A percentile compares a stretch with the other conserved stretches of the same genome.
phyloP scores from a whole-genome alignment of 2,888 invertebrate species.

The Serrognathus titanus region DNA sequence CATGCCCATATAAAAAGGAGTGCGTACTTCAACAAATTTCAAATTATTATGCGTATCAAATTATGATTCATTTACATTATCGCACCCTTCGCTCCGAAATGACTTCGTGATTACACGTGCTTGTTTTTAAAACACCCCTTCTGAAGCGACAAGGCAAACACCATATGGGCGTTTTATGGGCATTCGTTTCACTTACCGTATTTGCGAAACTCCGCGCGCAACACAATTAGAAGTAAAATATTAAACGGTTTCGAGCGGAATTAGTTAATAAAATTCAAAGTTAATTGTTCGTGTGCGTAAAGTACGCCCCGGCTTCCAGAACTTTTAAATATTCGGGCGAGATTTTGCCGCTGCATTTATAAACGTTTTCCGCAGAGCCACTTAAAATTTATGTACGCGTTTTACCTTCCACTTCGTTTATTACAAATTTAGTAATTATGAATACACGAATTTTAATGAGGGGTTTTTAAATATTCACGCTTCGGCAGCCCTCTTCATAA shows the following conservation, averaged over 20 bases:
- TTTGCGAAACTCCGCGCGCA: too few species aligned
- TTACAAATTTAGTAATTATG: background rate
- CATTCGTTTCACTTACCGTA: too few species aligned
- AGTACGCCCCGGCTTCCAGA: too few species aligned
- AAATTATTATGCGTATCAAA: background rate
- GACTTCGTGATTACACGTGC: background rate
- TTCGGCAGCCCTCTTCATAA: background rate
- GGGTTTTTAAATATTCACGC: background rate
- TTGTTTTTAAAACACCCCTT: too few species aligned
- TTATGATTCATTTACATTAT: background rate
- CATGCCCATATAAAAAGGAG: background rate
- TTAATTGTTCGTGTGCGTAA: too few species aligned
- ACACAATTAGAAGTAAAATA: too few species aligned
- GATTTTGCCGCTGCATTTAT: background rate
- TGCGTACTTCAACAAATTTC: background rate
- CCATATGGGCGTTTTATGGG: too few species aligned
- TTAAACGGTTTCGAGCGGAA: too few species aligned
- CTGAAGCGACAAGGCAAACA: too few species aligned
- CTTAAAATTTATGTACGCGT: background rate
- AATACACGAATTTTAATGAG: background rate
- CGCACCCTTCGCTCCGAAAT: background rate
- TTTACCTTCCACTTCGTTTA: background rate
- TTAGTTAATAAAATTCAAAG: too few species aligned
- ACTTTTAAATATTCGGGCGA: too few species aligned
- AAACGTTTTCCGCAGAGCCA: background rate